Evolutionary conservation across 2,113 vertebrate genomes (phyloP), one percentile per base, ranked within the genome.

Genomic region (Oryzias melastigma): DNA sequence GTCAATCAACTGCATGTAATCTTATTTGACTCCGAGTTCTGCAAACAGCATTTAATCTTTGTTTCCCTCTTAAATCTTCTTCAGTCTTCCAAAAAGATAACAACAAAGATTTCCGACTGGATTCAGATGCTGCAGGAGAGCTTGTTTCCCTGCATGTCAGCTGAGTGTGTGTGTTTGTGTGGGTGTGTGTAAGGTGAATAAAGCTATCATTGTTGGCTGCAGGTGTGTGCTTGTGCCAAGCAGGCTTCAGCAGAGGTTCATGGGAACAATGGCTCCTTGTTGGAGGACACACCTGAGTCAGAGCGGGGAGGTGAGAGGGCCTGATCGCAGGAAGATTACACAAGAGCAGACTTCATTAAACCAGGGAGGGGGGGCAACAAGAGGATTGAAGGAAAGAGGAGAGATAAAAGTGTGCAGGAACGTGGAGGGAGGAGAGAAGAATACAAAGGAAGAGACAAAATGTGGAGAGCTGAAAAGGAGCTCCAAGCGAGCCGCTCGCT

Each of bases 171-270:
- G 41, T 44, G 42, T 45, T 52, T 52, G 52, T 8, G 29, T 45
- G 44, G 48, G 49, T 52, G 24, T 81, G 69, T 74, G 77, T 63
- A 20, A 52, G 73, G 69, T 19, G 63, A 78, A 89, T 84, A 88
- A 88, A 84, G 85, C 65, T 72, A 69, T 79, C 84, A 83, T 88
- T 90, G 88, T 89, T 87, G 67, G 58, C 40, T 85, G 82, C 87
- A 89, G 89, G 89, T 88, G 86, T 84, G 82, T 82, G 83, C 85
- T 84, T 82, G 85, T 85, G 84, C 89, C 82, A 81, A 83, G 67
- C 80, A 74, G 80, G 63, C 80, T 82, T 82, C 82, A 73, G 78
- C 62, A 22, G 63, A 81, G 77, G 76, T 82, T 84, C 71, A 19
- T 0, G 47, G 73, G 83, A 88, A 90, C 89, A 90, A 90, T 89